These are phyloP conservation scores for Microtus montanus DNA, from an alignment of 2,113 vertebrate genomes.

Conservation along the genomic window DNA sequence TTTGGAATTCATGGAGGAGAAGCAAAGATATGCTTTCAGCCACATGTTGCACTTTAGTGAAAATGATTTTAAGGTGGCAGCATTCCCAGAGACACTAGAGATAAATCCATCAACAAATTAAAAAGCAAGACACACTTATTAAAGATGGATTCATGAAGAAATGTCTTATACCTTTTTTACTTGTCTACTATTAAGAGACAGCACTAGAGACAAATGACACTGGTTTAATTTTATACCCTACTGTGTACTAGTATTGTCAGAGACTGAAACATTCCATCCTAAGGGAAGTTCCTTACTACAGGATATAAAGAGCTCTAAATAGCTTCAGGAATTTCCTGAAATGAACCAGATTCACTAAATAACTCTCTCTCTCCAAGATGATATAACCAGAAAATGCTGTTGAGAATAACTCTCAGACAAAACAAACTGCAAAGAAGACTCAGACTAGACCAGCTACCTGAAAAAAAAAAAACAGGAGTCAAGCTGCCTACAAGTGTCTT, in stretches of 20 bases:
- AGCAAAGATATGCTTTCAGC: too few relatives aligned
- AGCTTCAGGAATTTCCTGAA: neutral
- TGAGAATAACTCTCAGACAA: neutral
- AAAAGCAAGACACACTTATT: neutral
- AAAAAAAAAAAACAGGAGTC: neutral
- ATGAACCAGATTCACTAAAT: neutral
- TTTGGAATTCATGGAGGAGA: neutral
- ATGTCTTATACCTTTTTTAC: neutral
- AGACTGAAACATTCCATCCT: neutral
- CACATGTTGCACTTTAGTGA: neutral
- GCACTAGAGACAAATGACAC: rapidly evolving
- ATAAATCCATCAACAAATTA: neutral
- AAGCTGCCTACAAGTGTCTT: neutral
- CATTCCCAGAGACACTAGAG: neutral
- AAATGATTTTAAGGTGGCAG: neutral
- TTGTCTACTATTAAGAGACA: neutral
- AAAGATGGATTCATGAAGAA: neutral
- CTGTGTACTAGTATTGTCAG: neutral
- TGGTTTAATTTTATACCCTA: neutral
- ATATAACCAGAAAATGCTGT: too few relatives aligned
- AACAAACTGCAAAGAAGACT: neutral
- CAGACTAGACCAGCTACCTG: neutral
- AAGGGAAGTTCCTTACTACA: neutral
- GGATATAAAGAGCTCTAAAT: neutral
- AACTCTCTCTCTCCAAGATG: too few relatives aligned